These are phyloP conservation scores for Neuroscelio doddi DNA, from an alignment of 2,888 invertebrate species.

Conservation along the genomic window DNA sequence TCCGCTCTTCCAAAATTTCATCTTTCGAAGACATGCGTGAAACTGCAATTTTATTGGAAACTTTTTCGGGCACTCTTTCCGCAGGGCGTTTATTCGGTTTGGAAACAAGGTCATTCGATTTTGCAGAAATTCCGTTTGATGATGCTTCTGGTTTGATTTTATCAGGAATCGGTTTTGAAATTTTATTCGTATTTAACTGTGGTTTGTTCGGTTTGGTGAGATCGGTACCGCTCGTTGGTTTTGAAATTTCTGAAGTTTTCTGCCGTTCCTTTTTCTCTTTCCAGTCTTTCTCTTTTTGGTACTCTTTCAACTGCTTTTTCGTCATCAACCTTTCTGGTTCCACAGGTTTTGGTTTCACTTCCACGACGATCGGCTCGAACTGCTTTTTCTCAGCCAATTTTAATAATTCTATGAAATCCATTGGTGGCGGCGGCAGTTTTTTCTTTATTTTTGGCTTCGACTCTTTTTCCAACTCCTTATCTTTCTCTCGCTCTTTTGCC, in stretches of 20 bases:
- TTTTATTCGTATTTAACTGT: constrained; percentile 71
- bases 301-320: constrained; percentile 84
- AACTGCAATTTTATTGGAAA: background rate
- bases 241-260: constrained; percentile 40
- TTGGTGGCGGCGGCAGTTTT: constrained; percentile 79
- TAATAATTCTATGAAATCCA: constrained; percentile 85
- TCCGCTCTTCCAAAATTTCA: constrained; percentile 61
- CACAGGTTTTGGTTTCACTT: constrained; percentile 72
- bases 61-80: constrained; percentile 21
- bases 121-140: constrained; percentile 23
- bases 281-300: constrained; percentile 81
- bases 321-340: constrained; percentile 83
- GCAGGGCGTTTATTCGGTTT: constrained; percentile 17
- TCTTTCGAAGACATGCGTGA: constrained; percentile 48
- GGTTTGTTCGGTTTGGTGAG: constrained; percentile 59
- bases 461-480: constrained; percentile 69
- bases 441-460: constrained; percentile 76
- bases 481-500: constrained; percentile 54
- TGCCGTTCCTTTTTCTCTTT: constrained; percentile 73
- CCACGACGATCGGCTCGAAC: constrained; percentile 81
- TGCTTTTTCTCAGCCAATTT: constrained; percentile 90
- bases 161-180: constrained; percentile 22
- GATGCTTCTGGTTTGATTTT: constrained; percentile 3
- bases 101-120: constrained; percentile 1
- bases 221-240: constrained; percentile 7